Evolutionary conservation across 2,888 invertebrate genomes (phyloP).

Genomic region (Tenthredo amoena): DNA sequence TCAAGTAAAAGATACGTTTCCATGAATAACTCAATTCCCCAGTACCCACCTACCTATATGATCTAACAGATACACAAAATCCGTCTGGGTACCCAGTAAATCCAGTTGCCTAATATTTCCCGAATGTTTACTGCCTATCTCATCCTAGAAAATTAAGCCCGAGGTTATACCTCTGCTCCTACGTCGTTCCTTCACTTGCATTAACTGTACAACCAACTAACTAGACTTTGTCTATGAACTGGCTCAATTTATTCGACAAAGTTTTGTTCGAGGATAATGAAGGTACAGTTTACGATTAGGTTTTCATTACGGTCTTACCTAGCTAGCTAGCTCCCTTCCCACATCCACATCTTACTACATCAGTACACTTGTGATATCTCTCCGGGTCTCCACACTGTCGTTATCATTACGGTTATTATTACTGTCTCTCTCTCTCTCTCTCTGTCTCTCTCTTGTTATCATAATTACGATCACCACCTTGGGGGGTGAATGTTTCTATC

Average conservation of each 20-base stretch:
- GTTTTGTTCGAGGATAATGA: slow-evolving; percentile 40
- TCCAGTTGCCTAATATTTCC: background rate
- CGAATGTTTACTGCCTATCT: background rate
- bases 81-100: background rate
- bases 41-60: background rate
- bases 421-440: background rate
- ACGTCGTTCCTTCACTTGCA: background rate
- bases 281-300: slow-evolving; percentile 27
- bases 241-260: slow-evolving; percentile 24
- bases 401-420: slow-evolving; percentile 11
- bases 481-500: background rate
- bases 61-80: background rate
- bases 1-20: background rate
- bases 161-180: background rate
- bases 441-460: background rate
- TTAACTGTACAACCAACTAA: background rate
- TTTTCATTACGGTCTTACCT: slow-evolving; percentile 32
- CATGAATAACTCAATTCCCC: background rate
- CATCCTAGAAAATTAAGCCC: slow-evolving; percentile 25
- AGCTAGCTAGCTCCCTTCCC: background rate
- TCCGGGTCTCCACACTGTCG: background rate
- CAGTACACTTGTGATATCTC: background rate
- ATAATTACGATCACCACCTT: background rate
- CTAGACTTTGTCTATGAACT: slow-evolving; percentile 21
- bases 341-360: background rate